These are phyloP conservation scores for Noctilio leporinus DNA, from an alignment of 2,113 vertebrate genomes.

Conservation along the genomic window DNA sequence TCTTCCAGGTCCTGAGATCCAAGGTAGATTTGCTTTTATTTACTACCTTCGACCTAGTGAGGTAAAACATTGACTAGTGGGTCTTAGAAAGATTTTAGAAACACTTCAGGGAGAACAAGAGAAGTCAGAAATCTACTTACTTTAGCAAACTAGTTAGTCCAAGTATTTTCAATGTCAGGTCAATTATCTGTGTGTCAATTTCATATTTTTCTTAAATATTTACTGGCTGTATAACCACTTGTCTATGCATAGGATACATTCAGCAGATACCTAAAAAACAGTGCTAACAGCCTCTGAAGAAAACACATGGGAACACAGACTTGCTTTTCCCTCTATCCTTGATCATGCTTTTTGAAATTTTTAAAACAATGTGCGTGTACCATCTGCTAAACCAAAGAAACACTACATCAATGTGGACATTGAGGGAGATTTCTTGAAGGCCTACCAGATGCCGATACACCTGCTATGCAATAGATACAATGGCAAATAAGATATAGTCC, in stretches of 20 bases:
- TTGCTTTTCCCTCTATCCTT: neutral
- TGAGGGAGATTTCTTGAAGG: neutral
- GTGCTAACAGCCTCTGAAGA: neutral
- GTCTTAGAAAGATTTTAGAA: neutral
- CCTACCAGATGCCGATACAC: neutral
- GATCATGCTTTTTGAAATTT: neutral
- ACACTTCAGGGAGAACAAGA: neutral
- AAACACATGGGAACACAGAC: neutral
- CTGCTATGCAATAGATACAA: neutral
- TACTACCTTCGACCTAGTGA: neutral
- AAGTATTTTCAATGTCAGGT: neutral
- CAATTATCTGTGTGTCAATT: neutral
- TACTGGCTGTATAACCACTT: neutral
- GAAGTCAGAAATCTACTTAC: neutral
- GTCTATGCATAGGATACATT: neutral
- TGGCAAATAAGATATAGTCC: neutral
- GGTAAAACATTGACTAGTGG: neutral
- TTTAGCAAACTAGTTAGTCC: neutral
- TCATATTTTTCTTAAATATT: neutral
- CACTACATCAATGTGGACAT: neutral
- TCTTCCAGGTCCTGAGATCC: neutral
- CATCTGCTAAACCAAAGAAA: neutral
- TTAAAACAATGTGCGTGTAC: neutral
- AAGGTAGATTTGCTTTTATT: neutral
- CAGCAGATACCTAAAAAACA: neutral